Evolutionary conservation across 2,888 invertebrate species (phyloP), one percentile per base, ranked within the genome.

Genomic region (Parnassius orleans): DNA sequence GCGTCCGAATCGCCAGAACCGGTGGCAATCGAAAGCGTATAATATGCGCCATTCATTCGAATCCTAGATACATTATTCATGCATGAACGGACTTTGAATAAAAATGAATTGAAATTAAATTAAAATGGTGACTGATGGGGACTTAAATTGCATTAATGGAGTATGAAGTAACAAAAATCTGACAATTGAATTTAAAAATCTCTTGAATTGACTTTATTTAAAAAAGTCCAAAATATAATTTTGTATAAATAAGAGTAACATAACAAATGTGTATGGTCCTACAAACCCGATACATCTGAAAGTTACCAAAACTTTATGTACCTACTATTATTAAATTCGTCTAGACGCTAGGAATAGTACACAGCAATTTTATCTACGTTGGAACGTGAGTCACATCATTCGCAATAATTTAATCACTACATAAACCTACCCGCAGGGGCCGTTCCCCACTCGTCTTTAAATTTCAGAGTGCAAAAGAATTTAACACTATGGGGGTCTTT

Each of bases 391-490:
- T 53, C 44, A n/a, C 41, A 41, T 59, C 43, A 61, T 47, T 14
- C 50, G 47, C 54, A 51, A 12, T 50, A 61, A 57, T 63, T 68
- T 63, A 61, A 66, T 67, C 64, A 59, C 57, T 54, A 53, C 55
- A 63, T 65, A 67, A 65, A 65, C 61, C 47, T 64, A 60, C 33
- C 61, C 46, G 66, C 65, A 72, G 66, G 63, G 69, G 68, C 61
- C 67, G 66, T 63, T 68, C 66, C 65, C 69, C 72, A 68, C 70
- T 68, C 70, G 71, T 64, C 65, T 75, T 68, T 72, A 73, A 73
- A 75, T 74, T 75, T 71, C 68, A 57, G 54, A 52, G 75, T 75
- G 70, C 68, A 73, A 74, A 76, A 74, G 71, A 78, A 76, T 74
- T 74, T 75, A 72, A 70, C 74, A 73, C 69, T 68, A 71, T 65